phyloP scores from a whole-genome alignment of 2,888 invertebrate genomes.

The Tyria jacobaeae region DNA sequence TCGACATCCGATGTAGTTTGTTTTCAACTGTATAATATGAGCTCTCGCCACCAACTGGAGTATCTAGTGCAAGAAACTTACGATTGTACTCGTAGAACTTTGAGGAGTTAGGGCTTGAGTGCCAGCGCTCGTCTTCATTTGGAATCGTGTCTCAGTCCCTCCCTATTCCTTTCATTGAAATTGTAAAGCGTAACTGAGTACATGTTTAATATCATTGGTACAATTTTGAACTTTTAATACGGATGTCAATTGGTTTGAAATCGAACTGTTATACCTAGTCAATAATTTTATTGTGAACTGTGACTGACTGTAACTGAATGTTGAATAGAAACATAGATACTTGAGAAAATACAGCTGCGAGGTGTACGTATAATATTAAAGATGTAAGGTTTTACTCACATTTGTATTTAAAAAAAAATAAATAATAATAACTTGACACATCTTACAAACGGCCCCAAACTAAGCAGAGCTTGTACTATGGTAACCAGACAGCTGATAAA shows the following conservation, averaged over 20 bases:
- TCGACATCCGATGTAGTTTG: slow-evolving; percentile 2
- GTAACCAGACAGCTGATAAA: too few species aligned
- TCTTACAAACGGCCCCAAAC: too few species aligned
- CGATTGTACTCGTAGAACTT: slow-evolving; percentile 36
- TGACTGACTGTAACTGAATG: too few species aligned
- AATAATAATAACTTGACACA: too few species aligned
- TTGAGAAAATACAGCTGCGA: too few species aligned
- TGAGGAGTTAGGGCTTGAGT: slow-evolving; percentile 30
- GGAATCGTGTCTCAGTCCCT: slow-evolving; percentile 22
- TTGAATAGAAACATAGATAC: too few species aligned
- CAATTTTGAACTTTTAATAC: slow-evolving; percentile 18
- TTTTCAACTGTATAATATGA: slow-evolving; percentile 26
- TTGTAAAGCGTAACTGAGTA: slow-evolving; percentile 11
- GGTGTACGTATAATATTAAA: too few species aligned
- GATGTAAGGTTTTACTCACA: too few species aligned
- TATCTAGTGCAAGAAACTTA: slow-evolving; percentile 37
- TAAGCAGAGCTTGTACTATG: too few species aligned
- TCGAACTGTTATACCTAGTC: too few species aligned
- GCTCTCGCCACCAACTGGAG: slow-evolving; percentile 22
- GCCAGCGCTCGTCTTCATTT: slow-evolving; percentile 39
- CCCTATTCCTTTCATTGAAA: not conserved
- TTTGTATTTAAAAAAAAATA: too few species aligned
- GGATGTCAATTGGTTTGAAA: slow-evolving; percentile 6
- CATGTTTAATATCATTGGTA: slow-evolving; percentile 26
- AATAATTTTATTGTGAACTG: too few species aligned